Conservation (phyloP, 2,113 vertebrate genomes). For the Symphodus melops region DNA sequence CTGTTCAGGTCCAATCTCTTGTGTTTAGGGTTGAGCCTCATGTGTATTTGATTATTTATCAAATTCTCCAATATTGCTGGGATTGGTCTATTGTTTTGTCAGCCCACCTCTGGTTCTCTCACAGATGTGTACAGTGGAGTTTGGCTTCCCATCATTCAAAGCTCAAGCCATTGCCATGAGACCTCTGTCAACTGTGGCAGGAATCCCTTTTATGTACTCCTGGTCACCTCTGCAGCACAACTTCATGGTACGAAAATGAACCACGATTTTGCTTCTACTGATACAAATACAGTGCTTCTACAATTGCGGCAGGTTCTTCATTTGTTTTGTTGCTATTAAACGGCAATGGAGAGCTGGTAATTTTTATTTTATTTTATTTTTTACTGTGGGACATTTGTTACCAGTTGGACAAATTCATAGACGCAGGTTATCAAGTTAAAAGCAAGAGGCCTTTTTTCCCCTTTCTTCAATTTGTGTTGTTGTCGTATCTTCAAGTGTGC, state of each 20-base stretch:
- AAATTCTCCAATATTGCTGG: background rate
- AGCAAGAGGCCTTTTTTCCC: too few species aligned
- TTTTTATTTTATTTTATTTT: too few species aligned
- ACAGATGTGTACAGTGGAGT: slow-evolving; percentile 93
- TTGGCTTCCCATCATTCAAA: slow-evolving; percentile 90
- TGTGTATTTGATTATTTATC: slow-evolving; percentile 9
- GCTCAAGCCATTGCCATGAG: slow-evolving; percentile 92
- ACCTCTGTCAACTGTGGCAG: slow-evolving; percentile 92
- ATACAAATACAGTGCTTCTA: background rate
- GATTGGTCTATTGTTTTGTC: slow-evolving; percentile 19
- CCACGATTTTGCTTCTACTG: too few species aligned
- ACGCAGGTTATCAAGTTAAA: too few species aligned
- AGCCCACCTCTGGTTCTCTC: slow-evolving; percentile 27
- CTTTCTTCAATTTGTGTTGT: too few species aligned
- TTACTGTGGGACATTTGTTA: too few species aligned
- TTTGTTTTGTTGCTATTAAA: too few species aligned
- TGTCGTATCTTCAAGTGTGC: too few species aligned
- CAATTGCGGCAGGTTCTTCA: background rate
- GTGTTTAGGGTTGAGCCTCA: slow-evolving; percentile 15
- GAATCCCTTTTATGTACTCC: slow-evolving; percentile 99
- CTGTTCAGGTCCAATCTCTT: background rate
- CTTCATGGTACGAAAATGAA: slow-evolving; percentile 90
- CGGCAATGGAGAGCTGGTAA: too few species aligned
- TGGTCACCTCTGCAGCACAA: slow-evolving; percentile 99
- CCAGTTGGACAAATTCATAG: too few species aligned